These are phyloP conservation scores for Bruchidius siliquastri DNA, from an alignment of 2,888 invertebrate genomes.

Conservation along the genomic window DNA sequence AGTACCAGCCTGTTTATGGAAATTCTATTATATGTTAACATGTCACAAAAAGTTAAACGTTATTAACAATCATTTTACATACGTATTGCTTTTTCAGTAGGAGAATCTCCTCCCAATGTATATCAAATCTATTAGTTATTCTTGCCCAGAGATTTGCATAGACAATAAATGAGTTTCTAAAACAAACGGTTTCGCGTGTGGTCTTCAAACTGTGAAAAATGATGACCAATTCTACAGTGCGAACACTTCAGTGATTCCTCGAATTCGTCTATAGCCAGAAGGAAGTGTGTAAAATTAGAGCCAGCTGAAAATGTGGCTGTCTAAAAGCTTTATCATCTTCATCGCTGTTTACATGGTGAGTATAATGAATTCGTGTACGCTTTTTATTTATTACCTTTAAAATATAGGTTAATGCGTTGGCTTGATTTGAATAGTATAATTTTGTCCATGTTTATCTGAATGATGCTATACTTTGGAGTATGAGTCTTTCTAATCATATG, in stretches of 20 bases:
- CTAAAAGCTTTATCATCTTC: conserved; percentile 24
- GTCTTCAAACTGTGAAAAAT: background rate
- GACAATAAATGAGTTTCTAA: background rate
- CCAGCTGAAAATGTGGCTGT: conserved; percentile 17
- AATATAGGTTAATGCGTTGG: background rate
- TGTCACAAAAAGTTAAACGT: no score
- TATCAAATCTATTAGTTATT: background rate
- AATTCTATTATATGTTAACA: no score
- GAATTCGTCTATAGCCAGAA: background rate
- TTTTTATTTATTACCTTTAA: background rate
- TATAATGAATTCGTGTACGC: conserved; percentile 6
- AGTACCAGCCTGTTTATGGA: no score
- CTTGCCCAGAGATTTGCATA: background rate
- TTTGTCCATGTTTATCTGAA: background rate
- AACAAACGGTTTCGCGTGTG: background rate
- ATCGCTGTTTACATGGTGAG: conserved; percentile 28
- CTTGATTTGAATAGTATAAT: background rate
- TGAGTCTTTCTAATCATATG: no score
- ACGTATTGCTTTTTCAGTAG: no score
- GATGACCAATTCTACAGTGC: background rate
- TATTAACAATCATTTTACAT: no score
- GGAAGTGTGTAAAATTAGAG: background rate
- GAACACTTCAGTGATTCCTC: background rate
- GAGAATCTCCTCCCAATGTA: background rate
- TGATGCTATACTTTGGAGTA: background rate